Conservation (phyloP, 2,888 invertebrate species). For the Andrena marginata region DNA sequence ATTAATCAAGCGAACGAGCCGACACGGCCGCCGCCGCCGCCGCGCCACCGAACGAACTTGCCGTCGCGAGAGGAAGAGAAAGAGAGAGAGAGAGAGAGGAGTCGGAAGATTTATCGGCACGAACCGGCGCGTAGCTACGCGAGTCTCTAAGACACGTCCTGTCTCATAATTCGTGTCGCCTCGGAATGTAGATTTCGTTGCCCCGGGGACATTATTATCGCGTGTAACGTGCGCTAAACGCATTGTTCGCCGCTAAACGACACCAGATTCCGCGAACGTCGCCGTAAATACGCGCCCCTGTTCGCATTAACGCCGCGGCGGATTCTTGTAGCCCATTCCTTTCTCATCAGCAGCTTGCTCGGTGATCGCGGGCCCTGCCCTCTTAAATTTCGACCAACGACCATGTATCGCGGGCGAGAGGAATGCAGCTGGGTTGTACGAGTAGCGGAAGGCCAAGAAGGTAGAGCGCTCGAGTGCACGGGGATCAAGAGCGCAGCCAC, state of each 20-base stretch:
- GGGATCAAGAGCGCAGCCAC: too few relatives aligned
- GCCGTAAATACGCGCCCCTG: conserved; percentile 30
- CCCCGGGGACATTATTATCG: conserved; percentile 58
- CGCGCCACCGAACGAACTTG: conserved; percentile 52
- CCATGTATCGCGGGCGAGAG: too few relatives aligned
- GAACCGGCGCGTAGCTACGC: conserved; percentile 28
- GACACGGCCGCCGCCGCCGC: conserved; percentile 58
- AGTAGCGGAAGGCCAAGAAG: too few relatives aligned
- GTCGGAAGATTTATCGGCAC: conserved; percentile 77
- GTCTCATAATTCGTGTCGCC: conserved; percentile 61
- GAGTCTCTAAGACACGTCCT: conserved; percentile 52
- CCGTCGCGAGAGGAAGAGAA: conserved; percentile 33
- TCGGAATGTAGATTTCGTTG: conserved; percentile 61
- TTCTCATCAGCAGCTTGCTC: neutral
- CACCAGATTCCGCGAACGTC: conserved; percentile 35
- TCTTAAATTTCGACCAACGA: too few relatives aligned
- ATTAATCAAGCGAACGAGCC: conserved; percentile 81
- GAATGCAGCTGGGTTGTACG: too few relatives aligned
- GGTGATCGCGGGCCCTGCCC: too few relatives aligned
- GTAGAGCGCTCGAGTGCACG: too few relatives aligned
- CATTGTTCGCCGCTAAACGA: conserved; percentile 58
- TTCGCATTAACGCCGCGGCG: conserved; percentile 4
- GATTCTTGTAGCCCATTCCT: neutral
- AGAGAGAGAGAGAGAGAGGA: neutral
- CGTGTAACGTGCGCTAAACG: conserved; percentile 54